phyloP scores from a whole-genome alignment of 1,140 invertebrate species.

The Drosophila carrolli region DNA sequence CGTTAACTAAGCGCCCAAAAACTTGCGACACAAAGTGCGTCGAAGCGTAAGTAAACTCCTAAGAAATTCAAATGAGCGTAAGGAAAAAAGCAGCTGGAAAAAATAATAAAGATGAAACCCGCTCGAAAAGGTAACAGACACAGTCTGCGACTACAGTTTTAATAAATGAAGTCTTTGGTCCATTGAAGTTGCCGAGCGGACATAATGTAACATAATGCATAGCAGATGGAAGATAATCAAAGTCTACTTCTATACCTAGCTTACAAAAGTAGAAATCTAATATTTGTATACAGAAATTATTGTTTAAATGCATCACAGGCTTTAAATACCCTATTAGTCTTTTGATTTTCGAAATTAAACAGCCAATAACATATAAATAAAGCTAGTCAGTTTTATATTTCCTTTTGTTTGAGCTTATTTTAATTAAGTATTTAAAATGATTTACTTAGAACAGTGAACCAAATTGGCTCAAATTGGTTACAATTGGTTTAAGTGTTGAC shows the following conservation, averaged over 20 bases:
- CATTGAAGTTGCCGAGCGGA: background rate
- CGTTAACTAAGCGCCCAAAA: slow-evolving; percentile 81
- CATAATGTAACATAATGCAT: slow-evolving; percentile 8
- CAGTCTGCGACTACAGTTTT: slow-evolving; percentile 52
- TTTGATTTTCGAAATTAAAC: too few species aligned
- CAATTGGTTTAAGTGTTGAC: too few species aligned
- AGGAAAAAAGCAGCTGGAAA: slow-evolving; percentile 39
- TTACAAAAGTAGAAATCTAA: background rate
- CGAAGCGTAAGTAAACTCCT: slow-evolving; percentile 76
- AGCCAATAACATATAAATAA: too few species aligned
- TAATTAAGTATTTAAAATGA: too few species aligned
- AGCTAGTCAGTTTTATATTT: too few species aligned
- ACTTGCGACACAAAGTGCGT: slow-evolving; percentile 76
- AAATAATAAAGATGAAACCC: slow-evolving; percentile 32
- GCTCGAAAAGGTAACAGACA: slow-evolving; percentile 42
- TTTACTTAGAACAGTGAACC: too few species aligned
- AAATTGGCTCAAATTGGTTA: too few species aligned
- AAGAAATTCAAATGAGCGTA: slow-evolving; percentile 82
- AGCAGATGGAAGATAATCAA: slow-evolving; percentile 1
- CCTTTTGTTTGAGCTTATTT: too few species aligned
- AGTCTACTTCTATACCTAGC: background rate
- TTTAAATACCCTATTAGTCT: too few species aligned
- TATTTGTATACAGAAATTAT: background rate
- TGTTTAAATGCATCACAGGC: too few species aligned
- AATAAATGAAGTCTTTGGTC: slow-evolving; percentile 69